phyloP scores from a whole-genome alignment of 2,888 invertebrate species.

The Mythimna impura region DNA sequence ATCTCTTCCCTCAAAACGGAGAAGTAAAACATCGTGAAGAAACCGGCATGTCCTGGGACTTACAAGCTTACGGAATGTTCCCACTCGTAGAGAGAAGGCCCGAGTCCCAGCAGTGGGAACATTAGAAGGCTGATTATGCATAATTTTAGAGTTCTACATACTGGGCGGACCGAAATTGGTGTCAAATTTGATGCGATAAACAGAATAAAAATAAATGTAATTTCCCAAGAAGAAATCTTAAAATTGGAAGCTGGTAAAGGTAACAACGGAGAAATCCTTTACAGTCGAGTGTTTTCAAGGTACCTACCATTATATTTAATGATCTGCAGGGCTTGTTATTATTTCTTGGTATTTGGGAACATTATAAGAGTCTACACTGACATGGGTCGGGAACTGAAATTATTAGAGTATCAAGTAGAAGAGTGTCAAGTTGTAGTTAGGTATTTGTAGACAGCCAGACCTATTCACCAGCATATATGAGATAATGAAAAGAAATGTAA shows the following conservation, averaged over 20 bases:
- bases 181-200: not conserved
- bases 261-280: constrained; percentile 10
- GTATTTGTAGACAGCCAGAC: too few relatives aligned
- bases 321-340: constrained; percentile 7
- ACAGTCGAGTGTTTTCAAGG: constrained; percentile 1
- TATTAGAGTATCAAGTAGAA: not conserved
- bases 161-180: too few relatives aligned
- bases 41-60: too few relatives aligned
- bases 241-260: not conserved
- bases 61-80: too few relatives aligned
- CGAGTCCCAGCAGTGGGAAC: too few relatives aligned
- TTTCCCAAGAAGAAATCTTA: constrained; percentile 12
- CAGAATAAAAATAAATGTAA: not conserved
- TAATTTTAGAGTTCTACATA: too few relatives aligned
- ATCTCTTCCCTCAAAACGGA: too few relatives aligned
- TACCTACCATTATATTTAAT: constrained; percentile 12
- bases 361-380: not conserved
- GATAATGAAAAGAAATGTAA: too few relatives aligned
- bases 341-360: constrained; percentile 19
- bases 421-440: not conserved
- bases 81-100: too few relatives aligned
- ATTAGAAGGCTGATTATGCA: too few relatives aligned
- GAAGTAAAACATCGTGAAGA: too few relatives aligned
- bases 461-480: too few relatives aligned
- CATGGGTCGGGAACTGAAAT: not conserved